Conservation (phyloP, 2,888 invertebrate species). For the Scotopteryx bipunctaria region DNA sequence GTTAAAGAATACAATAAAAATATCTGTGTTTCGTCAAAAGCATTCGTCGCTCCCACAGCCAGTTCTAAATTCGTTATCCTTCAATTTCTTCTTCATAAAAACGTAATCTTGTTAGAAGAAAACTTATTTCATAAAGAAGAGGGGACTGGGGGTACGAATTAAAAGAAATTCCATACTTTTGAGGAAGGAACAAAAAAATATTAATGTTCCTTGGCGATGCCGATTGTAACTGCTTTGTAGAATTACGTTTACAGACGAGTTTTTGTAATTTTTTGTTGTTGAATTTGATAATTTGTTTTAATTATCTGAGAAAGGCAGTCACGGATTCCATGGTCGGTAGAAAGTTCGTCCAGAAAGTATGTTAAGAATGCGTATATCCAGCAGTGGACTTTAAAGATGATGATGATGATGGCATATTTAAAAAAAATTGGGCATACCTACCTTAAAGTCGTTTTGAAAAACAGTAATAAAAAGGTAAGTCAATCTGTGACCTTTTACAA, state of each 20-base stretch:
- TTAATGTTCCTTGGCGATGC: conserved; percentile 64
- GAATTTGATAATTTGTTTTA: conserved; percentile 2
- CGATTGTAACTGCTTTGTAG: conserved; percentile 63
- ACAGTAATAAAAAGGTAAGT: no score
- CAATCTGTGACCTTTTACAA: no score
- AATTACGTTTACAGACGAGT: conserved; percentile 40
- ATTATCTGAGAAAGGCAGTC: neutral
- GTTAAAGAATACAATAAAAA: conserved; percentile 31
- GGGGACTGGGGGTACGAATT: conserved; percentile 56
- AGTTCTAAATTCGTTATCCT: conserved; percentile 71
- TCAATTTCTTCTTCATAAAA: conserved; percentile 76
- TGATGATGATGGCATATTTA: no score
- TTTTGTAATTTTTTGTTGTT: conserved; percentile 32
- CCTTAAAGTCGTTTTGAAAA: no score
- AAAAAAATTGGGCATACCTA: no score
- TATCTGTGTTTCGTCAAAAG: conserved; percentile 32
- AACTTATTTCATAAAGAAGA: conserved; percentile 76
- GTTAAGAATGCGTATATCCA: no score
- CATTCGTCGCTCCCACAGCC: conserved; percentile 20
- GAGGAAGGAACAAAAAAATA: conserved; percentile 45
- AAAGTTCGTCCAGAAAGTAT: no score
- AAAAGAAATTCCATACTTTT: conserved; percentile 56
- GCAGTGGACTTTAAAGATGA: no score
- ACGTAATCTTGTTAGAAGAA: conserved; percentile 76
- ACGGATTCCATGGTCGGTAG: no score